phyloP scores from a whole-genome alignment of 2,888 invertebrate species.

The Danaus chrysippus region DNA sequence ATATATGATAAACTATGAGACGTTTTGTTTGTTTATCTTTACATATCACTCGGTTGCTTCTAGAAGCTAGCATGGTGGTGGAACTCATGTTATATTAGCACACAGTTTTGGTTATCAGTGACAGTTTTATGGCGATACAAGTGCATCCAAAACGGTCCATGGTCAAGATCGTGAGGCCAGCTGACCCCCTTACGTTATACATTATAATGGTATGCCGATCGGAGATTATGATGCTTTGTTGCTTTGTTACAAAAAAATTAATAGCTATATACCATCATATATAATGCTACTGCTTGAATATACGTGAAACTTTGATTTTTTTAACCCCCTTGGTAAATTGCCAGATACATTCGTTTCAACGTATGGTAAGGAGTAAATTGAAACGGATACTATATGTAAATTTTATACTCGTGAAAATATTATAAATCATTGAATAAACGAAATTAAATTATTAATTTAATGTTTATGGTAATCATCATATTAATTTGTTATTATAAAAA shows the following conservation, averaged over 20 bases:
- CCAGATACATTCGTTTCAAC: too few species aligned
- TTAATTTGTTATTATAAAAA: neutral
- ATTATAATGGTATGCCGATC: conserved; percentile 24
- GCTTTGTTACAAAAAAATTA: conserved; percentile 8
- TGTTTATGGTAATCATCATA: conserved; percentile 10
- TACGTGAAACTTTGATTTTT: too few species aligned
- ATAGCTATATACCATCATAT: neutral
- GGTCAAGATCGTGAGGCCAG: conserved; percentile 60
- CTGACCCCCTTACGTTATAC: conserved; percentile 39
- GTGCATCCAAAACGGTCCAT: conserved; percentile 56
- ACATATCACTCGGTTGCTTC: neutral
- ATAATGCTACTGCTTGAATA: neutral
- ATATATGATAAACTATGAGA: too few species aligned
- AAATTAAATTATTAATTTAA: neutral
- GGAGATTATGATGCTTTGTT: conserved; percentile 15
- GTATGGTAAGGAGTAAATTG: too few species aligned
- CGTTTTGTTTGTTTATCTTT: too few species aligned
- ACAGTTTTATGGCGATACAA: conserved; percentile 51
- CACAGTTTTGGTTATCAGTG: conserved; percentile 62
- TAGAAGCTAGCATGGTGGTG: conserved; percentile 25
- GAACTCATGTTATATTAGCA: conserved; percentile 49
- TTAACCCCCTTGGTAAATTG: too few species aligned
- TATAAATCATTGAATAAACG: too few species aligned
- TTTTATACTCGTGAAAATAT: too few species aligned
- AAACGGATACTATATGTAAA: too few species aligned